phyloP scores from a whole-genome alignment of 1,140 invertebrate genomes.

The Drosophila lacertosa region DNA sequence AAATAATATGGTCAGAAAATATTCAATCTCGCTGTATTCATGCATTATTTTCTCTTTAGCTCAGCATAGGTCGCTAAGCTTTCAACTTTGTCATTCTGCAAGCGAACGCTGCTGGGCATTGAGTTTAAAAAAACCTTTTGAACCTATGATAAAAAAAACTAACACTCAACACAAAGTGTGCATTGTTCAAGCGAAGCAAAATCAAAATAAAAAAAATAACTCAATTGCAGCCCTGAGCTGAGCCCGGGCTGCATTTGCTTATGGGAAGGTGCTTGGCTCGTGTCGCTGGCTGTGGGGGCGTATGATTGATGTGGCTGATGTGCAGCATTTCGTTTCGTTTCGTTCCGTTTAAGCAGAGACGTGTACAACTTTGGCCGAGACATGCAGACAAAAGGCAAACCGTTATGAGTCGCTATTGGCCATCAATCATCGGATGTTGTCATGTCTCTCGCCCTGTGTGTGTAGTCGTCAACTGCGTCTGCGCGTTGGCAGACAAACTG shows the following conservation, averaged over 20 bases:
- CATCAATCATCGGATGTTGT: slow-evolving; percentile 62
- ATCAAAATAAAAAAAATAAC: slow-evolving; percentile 4
- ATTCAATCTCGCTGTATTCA: too few relatives aligned
- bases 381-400: slow-evolving; percentile 59
- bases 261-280: slow-evolving; percentile 36
- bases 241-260: slow-evolving; percentile 29
- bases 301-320: slow-evolving; percentile 73
- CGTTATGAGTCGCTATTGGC: slow-evolving; percentile 64
- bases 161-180: not conserved
- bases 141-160: not conserved
- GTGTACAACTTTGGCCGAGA: slow-evolving; percentile 26
- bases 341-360: slow-evolving; percentile 21
- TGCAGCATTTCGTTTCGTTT: slow-evolving; percentile 37
- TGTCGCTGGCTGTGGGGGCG: slow-evolving; percentile 49
- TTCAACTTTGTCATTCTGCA: not conserved
- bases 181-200: slow-evolving; percentile 8
- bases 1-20: too few relatives aligned
- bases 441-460: slow-evolving; percentile 29
- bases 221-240: slow-evolving; percentile 36
- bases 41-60: not conserved
- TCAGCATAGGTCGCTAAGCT: not conserved
- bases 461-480: slow-evolving; percentile 15
- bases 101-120: not conserved
- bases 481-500: slow-evolving; percentile 72
- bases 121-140: not conserved